These are phyloP conservation scores for Nephrotoma appendiculata DNA, from an alignment of 2,888 invertebrate species.

Conservation along the genomic window DNA sequence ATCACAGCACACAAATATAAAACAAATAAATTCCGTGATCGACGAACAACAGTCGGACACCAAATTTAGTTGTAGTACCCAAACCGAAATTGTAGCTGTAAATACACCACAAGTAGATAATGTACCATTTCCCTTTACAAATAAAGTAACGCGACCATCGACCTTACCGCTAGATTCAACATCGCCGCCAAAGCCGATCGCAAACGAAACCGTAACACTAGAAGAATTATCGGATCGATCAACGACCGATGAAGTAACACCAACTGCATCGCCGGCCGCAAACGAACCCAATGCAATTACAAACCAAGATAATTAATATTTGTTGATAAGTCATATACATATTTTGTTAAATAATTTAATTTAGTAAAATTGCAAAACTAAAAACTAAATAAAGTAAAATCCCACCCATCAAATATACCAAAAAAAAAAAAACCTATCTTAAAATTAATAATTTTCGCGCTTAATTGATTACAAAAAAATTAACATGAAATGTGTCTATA, in stretches of 20 bases:
- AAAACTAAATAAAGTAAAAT: neutral
- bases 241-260: neutral
- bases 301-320: neutral
- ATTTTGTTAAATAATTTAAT: neutral
- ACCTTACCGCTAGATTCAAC: constrained; percentile 24
- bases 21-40: neutral
- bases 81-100: constrained; percentile 68
- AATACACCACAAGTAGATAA: constrained; percentile 53
- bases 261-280: neutral
- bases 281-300: neutral
- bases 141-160: constrained; percentile 26
- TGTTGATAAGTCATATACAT: neutral
- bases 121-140: constrained; percentile 22
- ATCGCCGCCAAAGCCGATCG: constrained; percentile 8
- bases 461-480: neutral
- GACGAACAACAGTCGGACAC: constrained; percentile 6
- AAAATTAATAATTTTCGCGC: neutral
- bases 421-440: neutral
- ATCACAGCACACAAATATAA: constrained; percentile 23
- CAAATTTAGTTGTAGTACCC: constrained; percentile 45
- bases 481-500: neutral
- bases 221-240: neutral
- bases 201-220: neutral
- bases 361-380: neutral
- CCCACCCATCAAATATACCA: neutral